Evolutionary conservation across 1,140 invertebrate genomes (phyloP).

Genomic region (Mamestra configurata): DNA sequence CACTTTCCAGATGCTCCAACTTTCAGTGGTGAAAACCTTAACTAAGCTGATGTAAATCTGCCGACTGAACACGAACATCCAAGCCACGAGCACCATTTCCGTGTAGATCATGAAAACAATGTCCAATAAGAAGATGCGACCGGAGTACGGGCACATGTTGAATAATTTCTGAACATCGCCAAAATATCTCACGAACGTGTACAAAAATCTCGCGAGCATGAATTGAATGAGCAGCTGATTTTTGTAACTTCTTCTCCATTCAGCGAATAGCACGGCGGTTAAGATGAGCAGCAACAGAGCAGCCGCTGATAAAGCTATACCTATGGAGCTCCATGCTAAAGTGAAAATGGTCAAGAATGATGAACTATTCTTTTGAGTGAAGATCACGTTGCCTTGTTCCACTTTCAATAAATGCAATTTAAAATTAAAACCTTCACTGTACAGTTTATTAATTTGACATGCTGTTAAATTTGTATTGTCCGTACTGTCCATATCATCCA

Average conservation of each 20-base stretch:
- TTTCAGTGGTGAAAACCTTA: conserved; percentile 69
- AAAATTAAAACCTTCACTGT: neutral
- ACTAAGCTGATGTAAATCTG: conserved; percentile 78
- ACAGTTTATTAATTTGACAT: conserved; percentile 4
- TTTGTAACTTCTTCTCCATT: conserved; percentile 78
- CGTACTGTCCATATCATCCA: neutral
- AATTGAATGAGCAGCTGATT: conserved; percentile 81
- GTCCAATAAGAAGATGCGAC: conserved; percentile 54
- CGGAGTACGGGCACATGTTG: conserved; percentile 19
- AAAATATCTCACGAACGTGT: conserved; percentile 65
- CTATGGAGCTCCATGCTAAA: conserved; percentile 65
- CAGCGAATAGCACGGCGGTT: conserved; percentile 70
- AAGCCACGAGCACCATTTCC: conserved; percentile 69
- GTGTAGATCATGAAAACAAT: conserved; percentile 65
- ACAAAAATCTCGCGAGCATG: conserved; percentile 76
- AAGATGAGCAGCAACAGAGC: conserved; percentile 68
- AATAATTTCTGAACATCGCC: conserved; percentile 62
- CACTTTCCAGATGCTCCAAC: conserved; percentile 61
- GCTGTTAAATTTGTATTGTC: conserved; percentile 13
- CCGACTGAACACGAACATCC: conserved; percentile 81
- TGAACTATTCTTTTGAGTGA: conserved; percentile 1
- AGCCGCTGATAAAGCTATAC: conserved; percentile 64
- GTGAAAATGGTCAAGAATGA: conserved; percentile 52
- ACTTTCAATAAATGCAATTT: neutral
- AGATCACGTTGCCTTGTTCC: conserved; percentile 1